These are phyloP conservation scores for Callaeas wilsoni DNA, from an alignment of 2,113 vertebrate species.

Conservation along the genomic window DNA sequence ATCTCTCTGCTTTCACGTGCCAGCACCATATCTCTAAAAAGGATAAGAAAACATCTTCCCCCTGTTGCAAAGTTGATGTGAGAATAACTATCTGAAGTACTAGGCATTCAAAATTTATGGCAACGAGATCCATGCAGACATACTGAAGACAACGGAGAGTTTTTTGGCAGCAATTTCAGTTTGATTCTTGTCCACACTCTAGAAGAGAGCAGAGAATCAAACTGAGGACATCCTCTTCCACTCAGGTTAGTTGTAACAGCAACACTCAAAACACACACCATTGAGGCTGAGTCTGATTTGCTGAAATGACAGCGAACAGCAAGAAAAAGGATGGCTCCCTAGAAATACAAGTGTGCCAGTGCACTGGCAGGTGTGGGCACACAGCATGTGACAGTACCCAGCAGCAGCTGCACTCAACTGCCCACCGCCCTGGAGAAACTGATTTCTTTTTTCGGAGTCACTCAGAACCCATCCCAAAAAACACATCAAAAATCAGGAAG, in stretches of 20 bases:
- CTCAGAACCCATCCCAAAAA: background rate
- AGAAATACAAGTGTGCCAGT: background rate
- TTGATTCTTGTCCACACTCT: background rate
- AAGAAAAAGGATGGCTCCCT: background rate
- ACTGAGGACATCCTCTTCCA: conserved; percentile 7
- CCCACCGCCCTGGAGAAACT: background rate
- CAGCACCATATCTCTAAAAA: background rate
- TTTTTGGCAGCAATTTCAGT: background rate
- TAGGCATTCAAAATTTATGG: background rate
- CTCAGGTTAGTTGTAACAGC: background rate
- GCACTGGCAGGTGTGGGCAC: background rate
- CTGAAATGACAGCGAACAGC: background rate
- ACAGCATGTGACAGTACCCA: background rate
- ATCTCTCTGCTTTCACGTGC: background rate
- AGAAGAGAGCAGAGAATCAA: background rate
- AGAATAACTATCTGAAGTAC: background rate
- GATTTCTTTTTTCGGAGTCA: background rate
- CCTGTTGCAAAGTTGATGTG: background rate
- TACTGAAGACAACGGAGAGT: background rate
- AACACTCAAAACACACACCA: background rate
- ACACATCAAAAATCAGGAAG: background rate
- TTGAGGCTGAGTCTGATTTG: background rate
- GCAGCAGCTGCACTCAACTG: background rate
- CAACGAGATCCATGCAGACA: background rate
- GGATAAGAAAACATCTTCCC: background rate